Evolutionary conservation across 92 coral and sea anemone species (phyloP).

Genomic region (Anthopleura xanthogrammica): DNA sequence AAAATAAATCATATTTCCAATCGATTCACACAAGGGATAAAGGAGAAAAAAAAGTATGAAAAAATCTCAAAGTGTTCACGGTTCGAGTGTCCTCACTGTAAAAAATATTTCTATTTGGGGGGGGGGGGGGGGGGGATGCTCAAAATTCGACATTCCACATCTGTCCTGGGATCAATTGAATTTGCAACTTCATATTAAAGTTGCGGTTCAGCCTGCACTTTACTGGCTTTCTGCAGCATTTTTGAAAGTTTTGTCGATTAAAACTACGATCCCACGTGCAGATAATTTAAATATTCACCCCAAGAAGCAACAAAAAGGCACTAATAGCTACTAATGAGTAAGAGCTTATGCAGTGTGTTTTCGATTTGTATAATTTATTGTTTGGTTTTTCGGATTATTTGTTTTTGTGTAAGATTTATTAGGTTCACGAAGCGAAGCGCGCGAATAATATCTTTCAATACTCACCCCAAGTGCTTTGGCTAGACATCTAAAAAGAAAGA

Average conservation of each 20-base stretch:
- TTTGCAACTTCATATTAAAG: not conserved
- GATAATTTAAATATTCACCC: too few species aligned
- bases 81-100: too few species aligned
- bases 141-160: too few species aligned
- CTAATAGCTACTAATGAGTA: not conserved
- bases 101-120: too few species aligned
- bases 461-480: conserved; percentile 95
- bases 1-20: too few species aligned
- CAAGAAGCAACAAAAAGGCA: not conserved
- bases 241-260: not conserved
- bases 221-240: conserved; percentile 6
- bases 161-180: not conserved
- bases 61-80: too few species aligned
- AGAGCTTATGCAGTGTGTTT: not conserved
- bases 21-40: too few species aligned
- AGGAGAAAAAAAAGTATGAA: too few species aligned
- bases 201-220: not conserved
- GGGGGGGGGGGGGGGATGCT: too few species aligned
- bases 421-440: too few species aligned
- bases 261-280: too few species aligned
- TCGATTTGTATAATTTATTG: not conserved
- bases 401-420: not conserved
- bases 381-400: not conserved
- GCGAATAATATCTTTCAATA: not conserved
- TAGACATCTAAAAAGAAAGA: conserved; percentile 60